phyloP scores from a whole-genome alignment of 1,140 invertebrate species.

The Diuraphis noxia region DNA sequence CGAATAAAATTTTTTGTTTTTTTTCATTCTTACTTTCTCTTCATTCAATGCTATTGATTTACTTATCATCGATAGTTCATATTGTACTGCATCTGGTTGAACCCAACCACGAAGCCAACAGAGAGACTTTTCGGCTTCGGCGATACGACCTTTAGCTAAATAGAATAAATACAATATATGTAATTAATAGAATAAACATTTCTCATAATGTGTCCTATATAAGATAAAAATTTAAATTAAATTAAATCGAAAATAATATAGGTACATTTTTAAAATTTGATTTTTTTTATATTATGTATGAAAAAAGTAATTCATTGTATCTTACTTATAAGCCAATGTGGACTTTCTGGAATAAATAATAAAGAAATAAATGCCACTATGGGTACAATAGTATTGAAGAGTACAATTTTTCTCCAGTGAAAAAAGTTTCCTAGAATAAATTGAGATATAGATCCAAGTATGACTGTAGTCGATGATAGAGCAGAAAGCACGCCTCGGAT shows the following conservation, averaged over 20 bases:
- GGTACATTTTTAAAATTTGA: background rate
- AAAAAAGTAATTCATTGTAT: background rate
- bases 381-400: constrained; percentile 71
- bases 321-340: constrained; percentile 70
- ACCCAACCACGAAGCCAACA: constrained; percentile 73
- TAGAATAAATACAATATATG: background rate
- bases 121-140: constrained; percentile 64
- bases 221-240: background rate
- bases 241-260: background rate
- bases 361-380: constrained; percentile 68
- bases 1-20: constrained; percentile 40
- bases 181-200: background rate
- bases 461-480: constrained; percentile 72
- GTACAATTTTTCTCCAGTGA: constrained; percentile 70
- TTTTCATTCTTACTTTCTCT: constrained; percentile 57
- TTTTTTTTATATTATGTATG: background rate
- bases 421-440: constrained; percentile 67
- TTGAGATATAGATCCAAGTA: constrained; percentile 71
- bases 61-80: constrained; percentile 65
- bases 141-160: constrained; percentile 59
- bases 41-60: constrained; percentile 54
- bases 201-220: background rate
- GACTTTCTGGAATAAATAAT: constrained; percentile 75
- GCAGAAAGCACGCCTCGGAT: constrained; percentile 74
- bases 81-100: constrained; percentile 62